These are phyloP conservation scores for Corticium candelabrum DNA, from an alignment of 37 sponge, comb jelly and placozoan species.

Conservation along the genomic window DNA sequence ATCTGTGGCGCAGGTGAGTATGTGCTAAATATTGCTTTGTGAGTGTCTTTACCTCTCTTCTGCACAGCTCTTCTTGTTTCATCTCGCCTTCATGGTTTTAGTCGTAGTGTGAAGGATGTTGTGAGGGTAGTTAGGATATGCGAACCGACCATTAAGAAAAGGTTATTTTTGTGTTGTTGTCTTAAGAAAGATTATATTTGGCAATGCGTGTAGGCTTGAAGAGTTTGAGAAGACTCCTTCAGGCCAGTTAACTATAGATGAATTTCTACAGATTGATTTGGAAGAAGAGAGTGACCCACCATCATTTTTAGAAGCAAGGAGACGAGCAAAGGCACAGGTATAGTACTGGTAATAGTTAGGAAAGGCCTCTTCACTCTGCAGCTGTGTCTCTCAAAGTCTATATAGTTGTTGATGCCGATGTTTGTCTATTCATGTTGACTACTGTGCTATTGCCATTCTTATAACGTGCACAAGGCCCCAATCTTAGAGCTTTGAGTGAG, in stretches of 20 bases:
- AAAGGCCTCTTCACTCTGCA: not conserved
- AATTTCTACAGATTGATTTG: constrained; percentile 92
- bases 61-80: constrained; percentile 74
- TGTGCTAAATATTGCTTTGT: not conserved
- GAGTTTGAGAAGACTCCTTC: constrained; percentile 96
- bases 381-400: not conserved
- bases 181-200: not conserved
- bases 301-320: constrained; percentile 56
- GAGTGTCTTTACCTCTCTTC: not conserved
- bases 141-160: constrained; percentile 76
- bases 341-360: not conserved
- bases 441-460: too few relatives aligned
- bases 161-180: constrained; percentile 17
- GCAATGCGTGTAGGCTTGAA: constrained; percentile 23
- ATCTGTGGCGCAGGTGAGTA: constrained; percentile 94
- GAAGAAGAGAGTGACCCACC: constrained; percentile 97
- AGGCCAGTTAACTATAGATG: constrained; percentile 89
- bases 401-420: too few relatives aligned
- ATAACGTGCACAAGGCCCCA: too few relatives aligned
- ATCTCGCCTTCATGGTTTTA: constrained; percentile 79
- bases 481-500: too few relatives aligned
- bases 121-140: constrained; percentile 74
- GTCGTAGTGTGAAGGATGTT: constrained; percentile 61
- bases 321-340: not conserved
- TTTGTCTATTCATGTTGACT: too few relatives aligned